phyloP scores from a whole-genome alignment of 2,113 vertebrate species.

The Sinosuthora webbiana region DNA sequence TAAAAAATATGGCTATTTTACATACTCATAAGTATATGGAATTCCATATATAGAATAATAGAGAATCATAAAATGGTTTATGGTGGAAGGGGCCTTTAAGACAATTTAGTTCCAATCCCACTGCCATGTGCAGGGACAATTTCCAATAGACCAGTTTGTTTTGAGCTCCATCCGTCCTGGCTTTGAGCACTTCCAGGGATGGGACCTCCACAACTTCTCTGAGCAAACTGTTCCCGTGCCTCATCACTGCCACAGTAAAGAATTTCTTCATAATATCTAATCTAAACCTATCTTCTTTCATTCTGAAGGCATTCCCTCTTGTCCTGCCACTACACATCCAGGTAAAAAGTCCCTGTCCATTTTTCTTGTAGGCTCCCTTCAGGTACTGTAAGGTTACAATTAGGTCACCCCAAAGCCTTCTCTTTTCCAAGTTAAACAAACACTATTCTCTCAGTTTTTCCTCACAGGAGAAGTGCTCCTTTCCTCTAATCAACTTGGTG shows the following conservation, averaged over 20 bases:
- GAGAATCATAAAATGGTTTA: neutral
- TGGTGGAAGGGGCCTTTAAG: accelerated
- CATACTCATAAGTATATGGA: neutral
- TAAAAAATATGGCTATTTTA: neutral
- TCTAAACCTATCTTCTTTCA: neutral
- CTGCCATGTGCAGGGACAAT: neutral
- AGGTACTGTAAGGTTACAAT: no score
- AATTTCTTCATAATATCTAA: neutral
- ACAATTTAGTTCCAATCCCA: neutral
- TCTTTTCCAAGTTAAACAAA: neutral
- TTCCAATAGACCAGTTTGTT: neutral
- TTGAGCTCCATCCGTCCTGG: accelerated
- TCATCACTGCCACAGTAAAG: neutral
- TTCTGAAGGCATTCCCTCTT: neutral
- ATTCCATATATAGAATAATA: neutral
- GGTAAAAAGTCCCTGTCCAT: neutral
- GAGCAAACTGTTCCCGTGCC: neutral
- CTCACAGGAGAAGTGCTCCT: neutral
- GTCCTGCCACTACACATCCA: neutral
- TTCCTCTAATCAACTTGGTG: neutral
- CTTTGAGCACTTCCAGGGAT: neutral
- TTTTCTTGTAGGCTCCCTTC: neutral
- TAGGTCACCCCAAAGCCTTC: neutral
- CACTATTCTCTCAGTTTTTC: neutral
- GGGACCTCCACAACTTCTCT: neutral